Evolutionary conservation across 2,113 vertebrate genomes (phyloP).

Genomic region (Diglossa brunneiventris): DNA sequence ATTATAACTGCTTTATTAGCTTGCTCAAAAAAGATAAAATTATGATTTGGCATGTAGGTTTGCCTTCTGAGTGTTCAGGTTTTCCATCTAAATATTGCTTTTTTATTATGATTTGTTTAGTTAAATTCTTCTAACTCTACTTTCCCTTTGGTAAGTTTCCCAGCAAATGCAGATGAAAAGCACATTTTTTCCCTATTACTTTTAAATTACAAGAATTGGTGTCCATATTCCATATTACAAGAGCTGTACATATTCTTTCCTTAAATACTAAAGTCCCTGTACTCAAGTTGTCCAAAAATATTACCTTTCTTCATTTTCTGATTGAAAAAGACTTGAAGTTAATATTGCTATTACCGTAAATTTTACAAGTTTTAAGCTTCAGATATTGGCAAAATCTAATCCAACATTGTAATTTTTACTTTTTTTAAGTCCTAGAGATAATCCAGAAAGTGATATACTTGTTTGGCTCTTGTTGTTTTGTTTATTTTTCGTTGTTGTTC

Average conservation of each 20-base stretch:
- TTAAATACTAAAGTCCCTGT: not conserved
- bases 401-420: rapidly evolving
- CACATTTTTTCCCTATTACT: not conserved
- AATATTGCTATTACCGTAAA: not conserved
- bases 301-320: not conserved
- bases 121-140: not conserved
- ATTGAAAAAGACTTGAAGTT: not conserved
- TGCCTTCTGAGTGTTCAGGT: not conserved
- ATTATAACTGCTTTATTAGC: not conserved
- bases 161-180: not conserved
- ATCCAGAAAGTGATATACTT: not conserved
- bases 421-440: not conserved
- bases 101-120: not conserved
- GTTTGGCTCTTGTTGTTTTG: rapidly evolving
- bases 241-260: not conserved
- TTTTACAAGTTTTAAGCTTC: not conserved
- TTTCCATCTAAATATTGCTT: not conserved
- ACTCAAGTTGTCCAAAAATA: not conserved
- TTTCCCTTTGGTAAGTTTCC: not conserved
- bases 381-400: not conserved
- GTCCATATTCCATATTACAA: not conserved
- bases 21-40: not conserved
- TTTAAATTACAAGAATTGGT: not conserved
- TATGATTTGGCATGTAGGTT: not conserved
- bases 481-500: not conserved